A percentile compares a stretch with the other conserved stretches of the same genome.
Evolutionary conservation across 2,113 vertebrate genomes (phyloP).

Genomic region (Saccopteryx bilineata): DNA sequence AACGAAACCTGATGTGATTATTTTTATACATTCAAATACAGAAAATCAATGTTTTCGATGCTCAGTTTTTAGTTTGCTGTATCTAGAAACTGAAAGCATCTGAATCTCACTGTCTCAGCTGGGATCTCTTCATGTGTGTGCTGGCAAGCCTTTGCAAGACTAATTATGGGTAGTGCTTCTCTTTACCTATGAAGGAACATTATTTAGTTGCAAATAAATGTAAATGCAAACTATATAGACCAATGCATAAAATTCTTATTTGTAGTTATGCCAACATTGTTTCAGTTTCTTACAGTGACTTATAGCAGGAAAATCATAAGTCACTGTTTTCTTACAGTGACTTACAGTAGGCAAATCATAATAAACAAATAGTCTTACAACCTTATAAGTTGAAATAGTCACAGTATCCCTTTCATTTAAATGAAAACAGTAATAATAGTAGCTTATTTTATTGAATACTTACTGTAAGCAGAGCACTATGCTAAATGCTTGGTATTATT

Average conservation of each 20-base stretch:
- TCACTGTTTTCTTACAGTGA: too few species aligned
- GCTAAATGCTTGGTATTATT: background rate
- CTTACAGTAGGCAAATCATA: background rate
- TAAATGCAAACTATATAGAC: background rate
- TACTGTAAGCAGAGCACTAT: background rate
- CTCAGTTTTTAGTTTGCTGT: background rate
- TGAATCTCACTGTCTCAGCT: background rate
- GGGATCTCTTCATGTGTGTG: slow-evolving; percentile 38
- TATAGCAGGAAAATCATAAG: background rate
- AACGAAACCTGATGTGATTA: background rate
- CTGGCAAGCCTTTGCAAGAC: slow-evolving; percentile 6
- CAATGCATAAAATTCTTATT: background rate
- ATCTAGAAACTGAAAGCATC: slow-evolving; percentile 23
- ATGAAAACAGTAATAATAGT: background rate
- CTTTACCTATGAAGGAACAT: background rate
- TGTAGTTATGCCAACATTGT: background rate
- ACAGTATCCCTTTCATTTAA: background rate
- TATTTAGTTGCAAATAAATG: background rate
- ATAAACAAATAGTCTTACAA: background rate
- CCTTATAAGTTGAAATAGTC: background rate
- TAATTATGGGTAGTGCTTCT: slow-evolving; percentile 30
- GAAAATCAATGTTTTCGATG: background rate
- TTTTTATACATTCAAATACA: background rate
- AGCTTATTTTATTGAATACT: background rate
- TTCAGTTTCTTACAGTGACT: background rate